Conservation (phyloP, 2,888 invertebrate genomes). For the Tigriopus californicus region DNA sequence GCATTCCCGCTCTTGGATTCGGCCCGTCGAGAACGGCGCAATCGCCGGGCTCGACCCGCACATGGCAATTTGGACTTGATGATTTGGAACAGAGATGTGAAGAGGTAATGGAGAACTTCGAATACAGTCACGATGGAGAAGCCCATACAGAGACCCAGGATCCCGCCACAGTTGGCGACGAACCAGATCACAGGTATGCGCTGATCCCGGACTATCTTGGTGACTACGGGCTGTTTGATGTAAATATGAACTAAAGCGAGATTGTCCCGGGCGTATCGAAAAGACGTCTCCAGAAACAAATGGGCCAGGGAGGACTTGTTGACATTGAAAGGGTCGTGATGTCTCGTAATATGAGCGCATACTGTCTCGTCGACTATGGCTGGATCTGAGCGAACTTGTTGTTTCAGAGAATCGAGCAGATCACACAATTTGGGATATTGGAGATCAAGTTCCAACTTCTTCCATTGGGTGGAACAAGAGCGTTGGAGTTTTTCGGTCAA, state of each 20-base stretch:
- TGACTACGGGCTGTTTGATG: constrained; percentile 11
- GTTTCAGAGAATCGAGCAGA: background rate
- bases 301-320: background rate
- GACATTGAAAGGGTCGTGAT: no score
- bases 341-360: no score
- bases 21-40: no score
- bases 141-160: constrained; percentile 12
- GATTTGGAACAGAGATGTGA: background rate
- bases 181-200: constrained; percentile 11
- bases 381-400: background rate
- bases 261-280: background rate
- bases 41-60: background rate
- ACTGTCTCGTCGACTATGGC: background rate
- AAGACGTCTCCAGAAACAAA: background rate
- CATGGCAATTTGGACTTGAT: background rate
- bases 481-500: background rate
- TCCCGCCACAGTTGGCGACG: constrained; percentile 10
- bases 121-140: constrained; percentile 9
- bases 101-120: background rate
- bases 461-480: background rate
- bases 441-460: background rate
- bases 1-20: no score
- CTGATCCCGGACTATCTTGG: constrained; percentile 4
- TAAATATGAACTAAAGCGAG: constrained; percentile 8
- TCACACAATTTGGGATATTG: background rate